These are phyloP conservation scores for Trichomycterus rosablanca DNA, from an alignment of 2,113 vertebrate genomes.

Conservation along the genomic window DNA sequence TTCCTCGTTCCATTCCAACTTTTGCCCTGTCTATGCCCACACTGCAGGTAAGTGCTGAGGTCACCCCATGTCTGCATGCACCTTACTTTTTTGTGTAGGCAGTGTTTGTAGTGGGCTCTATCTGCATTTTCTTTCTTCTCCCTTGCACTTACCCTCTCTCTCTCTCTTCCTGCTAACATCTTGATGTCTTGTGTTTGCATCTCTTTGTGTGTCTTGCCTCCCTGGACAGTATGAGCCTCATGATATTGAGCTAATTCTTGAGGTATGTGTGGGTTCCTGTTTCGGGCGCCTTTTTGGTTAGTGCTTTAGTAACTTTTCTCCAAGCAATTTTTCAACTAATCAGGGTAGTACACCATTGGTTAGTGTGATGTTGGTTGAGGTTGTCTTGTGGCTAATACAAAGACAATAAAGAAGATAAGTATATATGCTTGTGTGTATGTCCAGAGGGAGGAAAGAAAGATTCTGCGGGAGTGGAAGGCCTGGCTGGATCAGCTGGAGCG, in stretches of 20 bases:
- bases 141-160: conserved; percentile 27
- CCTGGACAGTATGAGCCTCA: conserved; percentile 71
- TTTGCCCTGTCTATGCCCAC: conserved; percentile 82
- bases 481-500: conserved; percentile 94
- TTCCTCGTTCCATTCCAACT: conserved; percentile 75
- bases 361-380: conserved; percentile 10
- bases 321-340: no score
- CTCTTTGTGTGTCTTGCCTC: conserved; percentile 60
- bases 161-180: conserved; percentile 47
- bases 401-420: no score
- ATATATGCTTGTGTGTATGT: conserved; percentile 25
- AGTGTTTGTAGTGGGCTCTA: conserved; percentile 42
- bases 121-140: conserved; percentile 15
- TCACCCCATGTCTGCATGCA: conserved; percentile 27
- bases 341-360: no score
- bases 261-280: conserved; percentile 66
- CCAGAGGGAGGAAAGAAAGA: conserved; percentile 83
- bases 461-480: conserved; percentile 83
- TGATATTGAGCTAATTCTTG: conserved; percentile 71
- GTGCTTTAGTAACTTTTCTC: background rate
- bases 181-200: conserved; percentile 61
- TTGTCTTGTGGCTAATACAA: no score
- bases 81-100: no score
- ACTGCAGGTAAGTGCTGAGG: conserved; percentile 76
- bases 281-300: conserved; percentile 12